A percentile compares a stretch with the other conserved stretches of the same genome.
Evolutionary conservation across 2,113 vertebrate species (phyloP).

Genomic region (Guaruba guarouba): DNA sequence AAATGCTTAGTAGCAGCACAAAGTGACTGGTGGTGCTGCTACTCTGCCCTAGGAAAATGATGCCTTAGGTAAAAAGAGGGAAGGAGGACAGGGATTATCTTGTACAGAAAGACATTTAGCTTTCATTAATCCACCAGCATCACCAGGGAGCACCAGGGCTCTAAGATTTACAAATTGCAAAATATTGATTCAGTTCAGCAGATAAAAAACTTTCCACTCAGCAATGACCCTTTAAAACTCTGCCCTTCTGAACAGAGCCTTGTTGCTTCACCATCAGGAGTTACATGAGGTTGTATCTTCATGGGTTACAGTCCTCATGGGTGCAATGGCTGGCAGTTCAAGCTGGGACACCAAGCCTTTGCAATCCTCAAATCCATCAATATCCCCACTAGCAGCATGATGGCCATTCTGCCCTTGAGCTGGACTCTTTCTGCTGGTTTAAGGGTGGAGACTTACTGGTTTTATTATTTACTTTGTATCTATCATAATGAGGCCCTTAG

Average conservation of each 20-base stretch:
- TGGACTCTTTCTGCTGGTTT: neutral
- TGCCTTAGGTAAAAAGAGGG: neutral
- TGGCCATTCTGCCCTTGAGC: neutral
- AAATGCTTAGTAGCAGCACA: neutral
- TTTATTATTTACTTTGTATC: neutral
- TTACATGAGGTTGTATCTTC: neutral
- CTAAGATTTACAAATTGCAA: neutral
- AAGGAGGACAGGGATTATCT: fast-evolving
- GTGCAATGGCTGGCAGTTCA: neutral
- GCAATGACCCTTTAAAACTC: neutral
- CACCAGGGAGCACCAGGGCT: neutral
- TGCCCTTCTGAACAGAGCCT: neutral
- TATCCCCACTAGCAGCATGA: neutral
- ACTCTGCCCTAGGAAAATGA: neutral
- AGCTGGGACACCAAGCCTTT: neutral
- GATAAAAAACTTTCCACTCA: neutral
- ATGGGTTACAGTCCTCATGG: neutral
- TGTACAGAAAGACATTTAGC: neutral
- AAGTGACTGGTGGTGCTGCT: neutral
- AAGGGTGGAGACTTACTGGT: neutral
- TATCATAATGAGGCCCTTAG: neutral
- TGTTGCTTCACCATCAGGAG: neutral
- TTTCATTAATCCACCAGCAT: neutral
- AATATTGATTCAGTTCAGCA: neutral
- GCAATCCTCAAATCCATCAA: neutral